Conservation (phyloP, 1,140 invertebrate genomes). For the Lamellibrachia luymesi region DNA sequence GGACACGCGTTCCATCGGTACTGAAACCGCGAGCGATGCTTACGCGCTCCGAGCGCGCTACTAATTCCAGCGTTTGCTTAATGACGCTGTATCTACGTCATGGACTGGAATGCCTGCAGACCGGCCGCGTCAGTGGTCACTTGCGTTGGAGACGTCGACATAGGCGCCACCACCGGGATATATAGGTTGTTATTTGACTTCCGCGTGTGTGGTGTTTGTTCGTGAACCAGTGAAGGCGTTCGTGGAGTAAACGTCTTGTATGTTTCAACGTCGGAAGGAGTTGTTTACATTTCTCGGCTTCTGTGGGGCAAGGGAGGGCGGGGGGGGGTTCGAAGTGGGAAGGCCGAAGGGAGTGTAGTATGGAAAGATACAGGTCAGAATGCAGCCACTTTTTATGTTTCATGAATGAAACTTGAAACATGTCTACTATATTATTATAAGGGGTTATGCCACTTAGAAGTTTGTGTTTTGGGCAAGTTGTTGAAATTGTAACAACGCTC, state of each 20-base stretch:
- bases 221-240: not conserved
- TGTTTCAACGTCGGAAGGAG: too few relatives aligned
- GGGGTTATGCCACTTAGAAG: too few relatives aligned
- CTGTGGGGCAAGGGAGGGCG: too few relatives aligned
- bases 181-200: not conserved
- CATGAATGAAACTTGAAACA: too few relatives aligned
- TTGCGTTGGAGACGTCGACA: not conserved
- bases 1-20: not conserved
- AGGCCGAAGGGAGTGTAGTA: too few relatives aligned
- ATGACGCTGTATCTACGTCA: not conserved
- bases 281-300: too few relatives aligned
- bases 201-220: not conserved
- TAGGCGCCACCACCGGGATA: not conserved
- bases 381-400: too few relatives aligned
- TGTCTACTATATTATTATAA: too few relatives aligned
- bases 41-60: not conserved
- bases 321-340: too few relatives aligned
- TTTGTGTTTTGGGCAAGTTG: too few relatives aligned
- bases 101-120: not conserved
- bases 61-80: not conserved
- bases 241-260: not conserved
- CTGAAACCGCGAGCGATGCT: not conserved
- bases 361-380: too few relatives aligned
- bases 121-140: not conserved
- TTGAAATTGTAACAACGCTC: too few relatives aligned